These are phyloP conservation scores for Pogonomyrmex barbatus DNA, from an alignment of 1,140 invertebrate species.

Conservation along the genomic window DNA sequence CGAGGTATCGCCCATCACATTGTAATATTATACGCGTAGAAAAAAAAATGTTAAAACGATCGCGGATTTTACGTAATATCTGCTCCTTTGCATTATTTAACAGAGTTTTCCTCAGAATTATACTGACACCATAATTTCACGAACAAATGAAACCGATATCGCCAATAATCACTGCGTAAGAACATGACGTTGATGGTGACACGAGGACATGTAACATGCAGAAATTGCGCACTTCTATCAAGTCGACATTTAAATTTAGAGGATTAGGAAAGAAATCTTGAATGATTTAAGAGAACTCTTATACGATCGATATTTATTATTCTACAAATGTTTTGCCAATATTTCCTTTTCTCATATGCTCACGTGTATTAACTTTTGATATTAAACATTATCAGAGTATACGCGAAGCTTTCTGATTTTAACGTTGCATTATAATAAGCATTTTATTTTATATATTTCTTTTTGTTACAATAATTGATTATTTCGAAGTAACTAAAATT, in stretches of 20 bases:
- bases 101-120: not conserved
- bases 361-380: not conserved
- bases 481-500: not conserved
- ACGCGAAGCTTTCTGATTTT: constrained; percentile 4
- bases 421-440: not conserved
- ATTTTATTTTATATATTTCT: not conserved
- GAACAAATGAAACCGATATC: not conserved
- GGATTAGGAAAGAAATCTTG: not conserved
- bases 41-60: not conserved
- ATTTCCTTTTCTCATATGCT: not conserved
- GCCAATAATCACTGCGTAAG: not conserved
- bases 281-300: not conserved
- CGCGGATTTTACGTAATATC: not conserved
- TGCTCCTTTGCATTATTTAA: not conserved
- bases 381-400: not conserved
- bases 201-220: not conserved
- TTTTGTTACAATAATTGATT: not conserved
- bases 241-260: constrained; percentile 46
- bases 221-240: not conserved
- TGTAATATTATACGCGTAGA: not conserved
- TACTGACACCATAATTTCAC: not conserved
- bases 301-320: not conserved
- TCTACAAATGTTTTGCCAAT: not conserved
- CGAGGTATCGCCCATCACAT: not conserved
- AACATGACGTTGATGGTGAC: not conserved